Percentiles rank a stretch among this genome's conserved stretches.
These are phyloP conservation scores for Pomatorhinus ruficollis DNA, from an alignment of 2,113 vertebrate genomes.

Conservation along the genomic window DNA sequence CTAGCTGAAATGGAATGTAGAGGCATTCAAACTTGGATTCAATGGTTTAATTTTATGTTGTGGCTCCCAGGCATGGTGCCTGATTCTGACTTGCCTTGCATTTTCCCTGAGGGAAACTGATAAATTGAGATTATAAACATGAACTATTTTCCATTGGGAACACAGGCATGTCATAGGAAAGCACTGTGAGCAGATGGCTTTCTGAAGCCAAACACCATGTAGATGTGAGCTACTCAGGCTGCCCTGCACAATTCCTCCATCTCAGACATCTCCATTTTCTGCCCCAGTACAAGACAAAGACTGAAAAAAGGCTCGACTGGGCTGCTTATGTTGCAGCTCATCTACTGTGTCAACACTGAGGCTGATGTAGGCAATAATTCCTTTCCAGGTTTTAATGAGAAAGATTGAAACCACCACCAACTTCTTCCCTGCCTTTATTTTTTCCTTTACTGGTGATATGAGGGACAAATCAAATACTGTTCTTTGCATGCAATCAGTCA, in stretches of 20 bases:
- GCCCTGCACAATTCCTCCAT: not conserved
- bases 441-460: not conserved
- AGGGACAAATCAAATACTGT: not conserved
- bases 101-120: not conserved
- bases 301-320: not conserved
- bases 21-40: not conserved
- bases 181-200: not conserved
- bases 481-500: not conserved
- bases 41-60: not conserved
- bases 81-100: not conserved
- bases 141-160: not conserved
- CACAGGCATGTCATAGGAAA: not conserved
- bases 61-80: not conserved
- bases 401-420: not conserved
- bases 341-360: not conserved
- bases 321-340: not conserved
- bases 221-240: not conserved
- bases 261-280: not conserved
- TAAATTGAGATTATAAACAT: not conserved
- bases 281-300: not conserved
- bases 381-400: not conserved
- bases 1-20: not conserved
- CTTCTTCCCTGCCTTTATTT: not conserved
- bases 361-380: not conserved
- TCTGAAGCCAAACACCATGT: not conserved